These are phyloP conservation scores for Artemia sinica DNA, from an alignment of 2,888 invertebrate species.

Conservation along the genomic window DNA sequence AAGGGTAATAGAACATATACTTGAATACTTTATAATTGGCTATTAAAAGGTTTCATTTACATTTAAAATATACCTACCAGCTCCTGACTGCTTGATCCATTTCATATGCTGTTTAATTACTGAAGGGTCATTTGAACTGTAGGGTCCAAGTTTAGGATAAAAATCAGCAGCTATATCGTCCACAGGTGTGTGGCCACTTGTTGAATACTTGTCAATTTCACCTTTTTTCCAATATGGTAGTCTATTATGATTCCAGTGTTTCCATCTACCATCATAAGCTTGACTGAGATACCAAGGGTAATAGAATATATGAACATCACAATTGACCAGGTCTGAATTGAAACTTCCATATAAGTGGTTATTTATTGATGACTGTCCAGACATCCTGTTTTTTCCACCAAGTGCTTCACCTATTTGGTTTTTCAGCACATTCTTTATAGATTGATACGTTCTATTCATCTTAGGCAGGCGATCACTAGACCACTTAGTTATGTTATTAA, in stretches of 20 bases:
- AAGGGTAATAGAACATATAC: conserved; percentile 34
- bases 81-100: conserved; percentile 40
- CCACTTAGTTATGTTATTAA: conserved; percentile 2
- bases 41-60: too few species aligned
- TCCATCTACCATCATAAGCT: conserved; percentile 23
- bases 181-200: conserved; percentile 38
- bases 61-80: conserved; percentile 30
- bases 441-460: neutral
- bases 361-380: neutral
- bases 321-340: conserved; percentile 24
- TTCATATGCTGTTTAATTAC: conserved; percentile 42
- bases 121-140: conserved; percentile 37
- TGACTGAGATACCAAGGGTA: conserved; percentile 32
- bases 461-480: conserved; percentile 8
- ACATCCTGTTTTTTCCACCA: neutral
- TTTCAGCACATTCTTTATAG: neutral
- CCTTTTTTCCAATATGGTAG: conserved; percentile 28
- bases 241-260: conserved; percentile 22
- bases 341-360: too few species aligned
- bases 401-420: neutral
- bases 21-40: too few species aligned
- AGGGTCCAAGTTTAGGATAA: conserved; percentile 39
- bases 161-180: conserved; percentile 39
- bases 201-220: conserved; percentile 34
- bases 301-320: conserved; percentile 34